phyloP scores from a whole-genome alignment of 2,797 vertebrate species.

The Periophthalmus magnuspinnatus region DNA sequence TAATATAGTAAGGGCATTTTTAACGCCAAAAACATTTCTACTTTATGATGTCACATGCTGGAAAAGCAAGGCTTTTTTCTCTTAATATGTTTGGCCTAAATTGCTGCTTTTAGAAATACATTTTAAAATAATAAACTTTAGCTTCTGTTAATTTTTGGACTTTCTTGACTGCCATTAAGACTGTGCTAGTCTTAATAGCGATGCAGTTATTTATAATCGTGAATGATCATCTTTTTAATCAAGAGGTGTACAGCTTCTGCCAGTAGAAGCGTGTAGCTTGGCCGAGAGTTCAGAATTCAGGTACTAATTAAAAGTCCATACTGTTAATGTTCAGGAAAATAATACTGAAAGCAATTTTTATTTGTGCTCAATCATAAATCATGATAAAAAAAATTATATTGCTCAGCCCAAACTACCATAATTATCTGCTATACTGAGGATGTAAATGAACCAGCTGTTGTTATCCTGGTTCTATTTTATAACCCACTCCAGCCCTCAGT shows the following conservation, averaged over 20 bases:
- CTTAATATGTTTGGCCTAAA: background rate
- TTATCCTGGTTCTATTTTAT: background rate
- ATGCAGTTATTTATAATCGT: too few species aligned
- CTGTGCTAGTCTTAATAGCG: too few species aligned
- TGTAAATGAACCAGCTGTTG: background rate
- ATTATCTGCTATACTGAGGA: background rate
- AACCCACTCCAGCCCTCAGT: background rate
- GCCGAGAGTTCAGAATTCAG: too few species aligned
- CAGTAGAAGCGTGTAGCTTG: too few species aligned
- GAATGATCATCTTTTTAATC: too few species aligned
- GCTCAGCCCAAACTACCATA: too few species aligned
- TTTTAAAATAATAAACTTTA: background rate
- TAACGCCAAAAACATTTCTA: background rate
- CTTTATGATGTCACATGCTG: background rate
- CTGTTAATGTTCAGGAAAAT: too few species aligned
- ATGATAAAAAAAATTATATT: too few species aligned
- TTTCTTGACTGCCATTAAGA: background rate
- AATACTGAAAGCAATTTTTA: too few species aligned
- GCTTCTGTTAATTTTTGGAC: background rate
- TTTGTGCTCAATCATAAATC: too few species aligned
- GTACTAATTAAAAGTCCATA: too few species aligned
- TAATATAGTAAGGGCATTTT: background rate
- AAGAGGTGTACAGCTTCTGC: too few species aligned
- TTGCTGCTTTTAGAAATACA: background rate
- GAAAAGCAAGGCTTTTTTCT: background rate